Conservation (phyloP, 2,113 vertebrate genomes). For the Amphiprion percula region DNA sequence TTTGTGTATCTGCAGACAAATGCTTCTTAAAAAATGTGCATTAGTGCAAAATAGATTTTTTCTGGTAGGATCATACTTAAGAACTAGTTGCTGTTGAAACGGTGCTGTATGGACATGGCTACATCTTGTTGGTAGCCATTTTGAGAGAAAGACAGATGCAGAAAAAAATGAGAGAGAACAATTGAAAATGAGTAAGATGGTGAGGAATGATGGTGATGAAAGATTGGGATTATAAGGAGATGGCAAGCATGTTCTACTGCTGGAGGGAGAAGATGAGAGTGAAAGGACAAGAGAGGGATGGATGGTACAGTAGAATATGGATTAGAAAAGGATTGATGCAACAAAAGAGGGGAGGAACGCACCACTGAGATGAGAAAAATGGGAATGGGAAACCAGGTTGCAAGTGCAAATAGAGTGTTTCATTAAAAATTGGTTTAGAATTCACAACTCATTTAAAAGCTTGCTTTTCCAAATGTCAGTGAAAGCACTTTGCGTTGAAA, state of each 20-base stretch:
- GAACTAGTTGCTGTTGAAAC: neutral
- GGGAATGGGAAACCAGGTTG: neutral
- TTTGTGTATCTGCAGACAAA: neutral
- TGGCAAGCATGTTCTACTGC: slow-evolving; percentile 26
- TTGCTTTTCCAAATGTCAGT: slow-evolving; percentile 43
- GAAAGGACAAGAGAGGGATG: slow-evolving; percentile 13
- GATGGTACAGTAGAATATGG: slow-evolving; percentile 44
- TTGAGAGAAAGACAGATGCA: slow-evolving; percentile 23
- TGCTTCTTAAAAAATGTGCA: neutral
- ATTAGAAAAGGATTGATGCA: slow-evolving; percentile 56
- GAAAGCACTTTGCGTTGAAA: slow-evolving; percentile 33
- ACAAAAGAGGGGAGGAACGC: slow-evolving; percentile 13
- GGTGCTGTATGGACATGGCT: neutral
- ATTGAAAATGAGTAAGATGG: slow-evolving; percentile 11
- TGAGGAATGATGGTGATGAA: slow-evolving; percentile 39
- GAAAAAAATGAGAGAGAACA: slow-evolving; percentile 14
- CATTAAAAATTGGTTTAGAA: slow-evolving; percentile 23
- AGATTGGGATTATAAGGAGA: slow-evolving; percentile 53
- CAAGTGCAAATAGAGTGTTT: slow-evolving; percentile 19
- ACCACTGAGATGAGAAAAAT: slow-evolving; percentile 23
- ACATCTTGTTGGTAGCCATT: neutral
- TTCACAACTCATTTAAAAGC: slow-evolving; percentile 28
- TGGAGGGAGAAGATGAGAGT: slow-evolving; percentile 39
- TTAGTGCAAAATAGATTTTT: neutral
- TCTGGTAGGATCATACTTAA: neutral